Evolutionary conservation across 1,140 invertebrate genomes (phyloP), one percentile per base, ranked within the genome.

Genomic region (Neodiprion fabricii): DNA sequence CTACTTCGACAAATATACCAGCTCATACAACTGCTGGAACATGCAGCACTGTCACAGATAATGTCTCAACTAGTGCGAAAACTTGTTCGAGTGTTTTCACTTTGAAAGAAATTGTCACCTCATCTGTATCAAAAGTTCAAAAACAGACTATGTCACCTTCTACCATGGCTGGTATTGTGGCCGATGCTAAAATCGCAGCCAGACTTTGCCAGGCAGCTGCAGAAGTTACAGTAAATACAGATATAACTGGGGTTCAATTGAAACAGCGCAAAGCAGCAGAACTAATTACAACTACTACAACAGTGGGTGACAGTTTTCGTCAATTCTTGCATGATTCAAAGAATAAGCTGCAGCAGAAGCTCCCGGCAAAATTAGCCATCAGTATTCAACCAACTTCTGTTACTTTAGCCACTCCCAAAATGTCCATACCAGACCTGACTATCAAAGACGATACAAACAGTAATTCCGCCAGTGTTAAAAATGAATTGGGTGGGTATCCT

Each of bases 181-280:
- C 79, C 0, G 86, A 88, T 61, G 82, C 82, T 1, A 88, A 89
- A 76, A 84, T 87, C 14, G 83, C 83, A 0, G 81, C 83, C 0
- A 84, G 84, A 70, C 75, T 86, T 1, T 84, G 80, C 69, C 82
- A 87, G 65, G 81, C 82, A 1, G 77, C 78, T 23, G 66, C 84
- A 10, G 80, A 80, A 49, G 78, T 80, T 5, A 67, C 67, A 8
- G 48, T 78, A 1, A 81, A 74, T n/a, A 47, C 68, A 61, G 67
- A 69, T 11, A 69, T 4, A 14, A 14, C 53, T 61, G n/a, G 11
- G n/a, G 8, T 61, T 14, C 28, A 40, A 40, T 40, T 40, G 28
- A 69, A 21, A 9, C 67, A 23, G 67, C 11, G 3, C 11, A 21
- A 69, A 12, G 21, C 67, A 69, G 8, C 21, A 23, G 40, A 11